phyloP scores from a whole-genome alignment of 2,113 vertebrate species.

The Pangasianodon hypophthalmus region DNA sequence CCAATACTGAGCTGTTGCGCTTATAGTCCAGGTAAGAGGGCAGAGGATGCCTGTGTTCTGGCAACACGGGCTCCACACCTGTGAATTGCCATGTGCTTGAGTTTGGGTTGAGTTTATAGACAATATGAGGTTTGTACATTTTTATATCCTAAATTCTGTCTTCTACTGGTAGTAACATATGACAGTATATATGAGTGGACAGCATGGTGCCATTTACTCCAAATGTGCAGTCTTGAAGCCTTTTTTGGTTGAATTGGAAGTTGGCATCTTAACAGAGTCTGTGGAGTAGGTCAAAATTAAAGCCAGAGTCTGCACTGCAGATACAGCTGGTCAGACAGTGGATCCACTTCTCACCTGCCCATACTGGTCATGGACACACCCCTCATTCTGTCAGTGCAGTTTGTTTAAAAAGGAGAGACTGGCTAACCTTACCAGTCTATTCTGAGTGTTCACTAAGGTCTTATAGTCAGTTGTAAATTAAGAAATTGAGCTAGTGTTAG shows the following conservation, averaged over 20 bases:
- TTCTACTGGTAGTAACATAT: not conserved
- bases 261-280: not conserved
- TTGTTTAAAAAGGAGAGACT: not conserved
- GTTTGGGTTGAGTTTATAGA: not conserved
- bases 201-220: not conserved
- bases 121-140: not conserved
- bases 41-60: conserved; percentile 86
- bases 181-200: not conserved
- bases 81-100: not conserved
- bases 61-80: conserved; percentile 82
- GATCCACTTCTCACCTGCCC: not conserved
- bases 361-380: not conserved
- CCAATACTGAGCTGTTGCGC: conserved; percentile 81
- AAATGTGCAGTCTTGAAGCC: not conserved
- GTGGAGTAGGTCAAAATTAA: too few species aligned
- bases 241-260: not conserved
- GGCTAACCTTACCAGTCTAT: not conserved
- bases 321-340: not conserved
- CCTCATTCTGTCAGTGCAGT: too few species aligned
- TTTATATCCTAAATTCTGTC: not conserved
- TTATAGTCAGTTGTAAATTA: not conserved
- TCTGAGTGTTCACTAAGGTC: not conserved
- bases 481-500: not conserved
- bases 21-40: conserved; percentile 92
- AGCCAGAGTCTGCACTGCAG: too few species aligned